Base-by-base conservation (phyloP, 2,113 vertebrate species). In the Myxocyprinus asiaticus region DNA sequence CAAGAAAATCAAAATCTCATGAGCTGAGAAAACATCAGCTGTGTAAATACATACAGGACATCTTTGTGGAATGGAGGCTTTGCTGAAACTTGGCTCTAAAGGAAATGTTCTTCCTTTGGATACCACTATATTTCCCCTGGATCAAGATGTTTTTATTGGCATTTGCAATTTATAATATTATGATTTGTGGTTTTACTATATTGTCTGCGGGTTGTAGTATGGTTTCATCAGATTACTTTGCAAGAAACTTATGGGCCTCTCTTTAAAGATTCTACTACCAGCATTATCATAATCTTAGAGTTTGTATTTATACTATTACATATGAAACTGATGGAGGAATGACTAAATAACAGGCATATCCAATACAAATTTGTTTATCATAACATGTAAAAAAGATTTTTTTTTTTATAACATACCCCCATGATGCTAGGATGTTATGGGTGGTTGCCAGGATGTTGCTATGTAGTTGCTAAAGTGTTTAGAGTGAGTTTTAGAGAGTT, bases 1-100 rank as follows among this genome's bases (percentile, higher is more conserved):
- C 67, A 80, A 80, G 81, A 83, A 80, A 80, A 75, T 68, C 77
- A 48, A 65, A 78, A 69, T 55, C 17, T 56, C 61, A 59, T 17
- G 55, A 65, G 64, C 55, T 48, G 59, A 64, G 80, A 59, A 80
- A 81, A 82, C n/a, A 77, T 71, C 82, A 82, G 83, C 83, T 73
- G 69, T 75, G 75, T 82, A 87, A 83, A 85, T 62, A 86, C 62
- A 82, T 79, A 62, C 62, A 73, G 43, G 56, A 61, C 70, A 61
- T 33, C 42, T 47, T 43, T 59, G 69, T 70, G 42, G 50, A 67
- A 56, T 10, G 10, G 65, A 71, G 43, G 33, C n/a, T 45, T 59
- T 67, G 17, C 48, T 59, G 64, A 81, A 71, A 56, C 79, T 51
- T 69, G 22, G 22, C 22, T 33, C 22, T n/a, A 78, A 48, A 50